Percentiles rank a stretch among this genome's conserved stretches.
phyloP scores from a whole-genome alignment of 2,797 vertebrate species.

The Pipistrellus kuhlii region DNA sequence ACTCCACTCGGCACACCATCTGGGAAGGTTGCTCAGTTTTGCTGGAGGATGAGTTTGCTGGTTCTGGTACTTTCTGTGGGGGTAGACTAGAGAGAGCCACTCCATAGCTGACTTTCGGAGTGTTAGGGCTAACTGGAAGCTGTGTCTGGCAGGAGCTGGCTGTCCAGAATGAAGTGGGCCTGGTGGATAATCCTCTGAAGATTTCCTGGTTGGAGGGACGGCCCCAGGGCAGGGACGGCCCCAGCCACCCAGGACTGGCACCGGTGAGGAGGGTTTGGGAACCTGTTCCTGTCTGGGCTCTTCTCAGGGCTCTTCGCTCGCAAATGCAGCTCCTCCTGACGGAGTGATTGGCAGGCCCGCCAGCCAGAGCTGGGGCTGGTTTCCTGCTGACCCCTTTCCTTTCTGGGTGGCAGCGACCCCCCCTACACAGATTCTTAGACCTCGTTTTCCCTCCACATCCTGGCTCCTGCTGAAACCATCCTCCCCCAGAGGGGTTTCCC shows the following conservation, averaged over 20 bases:
- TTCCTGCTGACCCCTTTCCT: background rate
- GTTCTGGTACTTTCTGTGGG: background rate
- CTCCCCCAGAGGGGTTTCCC: background rate
- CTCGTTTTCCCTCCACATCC: background rate
- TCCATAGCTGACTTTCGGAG: background rate
- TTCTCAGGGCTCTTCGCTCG: background rate
- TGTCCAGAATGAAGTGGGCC: constrained; percentile 94
- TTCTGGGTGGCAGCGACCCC: background rate
- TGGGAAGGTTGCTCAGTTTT: background rate
- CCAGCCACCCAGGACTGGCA: constrained; percentile 77
- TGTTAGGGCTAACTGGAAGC: constrained; percentile 25
- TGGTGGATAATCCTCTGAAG: constrained; percentile 93
- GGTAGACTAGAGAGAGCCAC: background rate
- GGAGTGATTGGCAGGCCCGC: background rate
- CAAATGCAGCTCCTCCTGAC: background rate
- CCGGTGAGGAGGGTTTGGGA: constrained; percentile 88
- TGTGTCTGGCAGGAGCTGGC: constrained; percentile 92
- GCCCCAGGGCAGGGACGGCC: constrained; percentile 81
- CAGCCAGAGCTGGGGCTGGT: background rate
- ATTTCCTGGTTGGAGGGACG: constrained; percentile 96
- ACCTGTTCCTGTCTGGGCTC: background rate
- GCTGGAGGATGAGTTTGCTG: background rate
- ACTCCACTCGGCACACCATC: background rate
- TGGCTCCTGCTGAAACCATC: background rate
- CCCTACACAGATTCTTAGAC: background rate